Evolutionary conservation across 1,140 invertebrate genomes (phyloP), one percentile per base, ranked within the genome.

Genomic region (Sminthurinus signatus): DNA sequence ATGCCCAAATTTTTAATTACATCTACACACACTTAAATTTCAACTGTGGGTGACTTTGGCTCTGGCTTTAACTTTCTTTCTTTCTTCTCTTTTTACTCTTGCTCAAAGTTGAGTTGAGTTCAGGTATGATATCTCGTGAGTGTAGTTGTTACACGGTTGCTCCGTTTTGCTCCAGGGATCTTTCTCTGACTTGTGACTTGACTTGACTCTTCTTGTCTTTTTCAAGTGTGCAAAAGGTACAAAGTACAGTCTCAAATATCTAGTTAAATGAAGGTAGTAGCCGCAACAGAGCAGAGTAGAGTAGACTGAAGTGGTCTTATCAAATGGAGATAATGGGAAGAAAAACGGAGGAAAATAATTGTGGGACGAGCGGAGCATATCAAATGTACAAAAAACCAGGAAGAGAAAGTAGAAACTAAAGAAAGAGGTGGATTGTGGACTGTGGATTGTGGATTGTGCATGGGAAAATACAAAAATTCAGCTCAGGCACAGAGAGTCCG

Each of bases 261-360:
- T n/a, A n/a, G n/a, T n/a, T n/a, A n/a, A n/a, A n/a, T n/a, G n/a
- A n/a, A n/a, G n/a, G n/a, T n/a, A n/a, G n/a, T n/a, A n/a, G n/a
- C n/a, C n/a, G n/a, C n/a, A n/a, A n/a, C n/a, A n/a, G n/a, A 8
- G 32, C 15, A 15, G 32, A 3, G 50, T 52, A 8, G 21, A 8
- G 14, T 28, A 5, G 4, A 17, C 54, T 29, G 36, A 4, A 36
- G 66, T 68, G n/a, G n/a, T 60, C 70, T 72, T 72, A 72, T 72
- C 67, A 69, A 50, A 62, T 64, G 58, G 23, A 68, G 61, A 67
- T 64, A 67, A 55, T 62, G 62, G 65, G 60, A 65, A 67, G 60
- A 62, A 67, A 64, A 58, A 65, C 50, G 54, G 54, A 65, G 60
- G 63, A 67, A 65, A 66, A 72, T 72, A 72, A 72, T 72, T 72